These are phyloP conservation scores for Heliangelus exortis DNA, from an alignment of 2,797 vertebrate species.

Conservation along the genomic window DNA sequence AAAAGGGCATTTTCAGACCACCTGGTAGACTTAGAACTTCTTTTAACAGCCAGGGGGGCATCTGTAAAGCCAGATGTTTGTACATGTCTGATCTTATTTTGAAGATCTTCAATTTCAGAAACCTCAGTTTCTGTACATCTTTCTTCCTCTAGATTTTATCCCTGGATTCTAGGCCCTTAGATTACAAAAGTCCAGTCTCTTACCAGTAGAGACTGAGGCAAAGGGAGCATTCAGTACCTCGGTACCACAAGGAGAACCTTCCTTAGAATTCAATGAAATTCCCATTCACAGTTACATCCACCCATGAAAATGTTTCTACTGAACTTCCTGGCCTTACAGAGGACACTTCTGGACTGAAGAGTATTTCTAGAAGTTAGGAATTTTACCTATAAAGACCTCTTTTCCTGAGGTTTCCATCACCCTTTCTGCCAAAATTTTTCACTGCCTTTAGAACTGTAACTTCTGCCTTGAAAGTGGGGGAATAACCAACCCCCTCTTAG, in stretches of 20 bases:
- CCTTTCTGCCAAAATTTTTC: not conserved
- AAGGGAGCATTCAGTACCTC: not conserved
- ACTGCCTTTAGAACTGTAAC: not conserved
- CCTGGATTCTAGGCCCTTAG: not conserved
- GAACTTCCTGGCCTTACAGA: not conserved
- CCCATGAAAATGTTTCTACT: not conserved
- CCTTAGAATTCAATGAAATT: not conserved
- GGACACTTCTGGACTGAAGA: not conserved
- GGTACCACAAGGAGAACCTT: not conserved
- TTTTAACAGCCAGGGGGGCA: not conserved
- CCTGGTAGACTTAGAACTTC: not conserved
- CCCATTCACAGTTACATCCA: not conserved
- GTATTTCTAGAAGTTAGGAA: not conserved
- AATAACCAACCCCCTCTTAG: not conserved
- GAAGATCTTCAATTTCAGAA: not conserved
- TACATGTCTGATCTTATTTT: not conserved
- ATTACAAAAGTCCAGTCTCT: not conserved
- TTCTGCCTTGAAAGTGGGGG: not conserved
- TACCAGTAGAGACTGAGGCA: not conserved
- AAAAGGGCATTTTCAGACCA: not conserved
- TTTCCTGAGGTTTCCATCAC: not conserved
- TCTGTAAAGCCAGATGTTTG: constrained; percentile 2
- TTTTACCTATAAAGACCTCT: not conserved
- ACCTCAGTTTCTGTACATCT: not conserved
- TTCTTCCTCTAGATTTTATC: not conserved